Conservation (phyloP, 1,140 invertebrate genomes). For the Megalopta genalis region DNA sequence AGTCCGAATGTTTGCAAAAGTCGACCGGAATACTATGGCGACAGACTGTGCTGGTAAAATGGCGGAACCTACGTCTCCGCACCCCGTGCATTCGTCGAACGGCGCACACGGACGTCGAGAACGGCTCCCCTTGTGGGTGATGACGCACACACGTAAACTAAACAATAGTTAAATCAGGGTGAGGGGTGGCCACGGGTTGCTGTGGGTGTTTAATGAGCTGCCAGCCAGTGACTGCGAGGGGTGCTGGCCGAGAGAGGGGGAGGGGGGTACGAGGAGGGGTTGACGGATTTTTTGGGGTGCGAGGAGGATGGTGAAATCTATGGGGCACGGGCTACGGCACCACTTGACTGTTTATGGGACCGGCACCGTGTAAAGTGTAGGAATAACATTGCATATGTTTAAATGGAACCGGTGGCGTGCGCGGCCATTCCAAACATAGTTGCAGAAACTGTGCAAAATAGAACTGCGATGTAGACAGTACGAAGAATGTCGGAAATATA, state of each 20-base stretch:
- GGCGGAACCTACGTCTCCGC: conserved; percentile 22
- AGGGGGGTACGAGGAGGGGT: conserved; percentile 24
- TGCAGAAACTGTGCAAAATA: background rate
- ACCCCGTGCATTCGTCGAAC: conserved; percentile 10
- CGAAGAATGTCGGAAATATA: too few relatives aligned
- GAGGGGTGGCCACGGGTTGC: conserved; percentile 68
- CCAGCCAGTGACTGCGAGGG: conserved; percentile 67
- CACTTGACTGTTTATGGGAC: conserved; percentile 72
- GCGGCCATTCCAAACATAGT: background rate
- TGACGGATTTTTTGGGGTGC: conserved; percentile 47
- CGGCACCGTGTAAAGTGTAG: conserved; percentile 71
- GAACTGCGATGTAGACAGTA: background rate
- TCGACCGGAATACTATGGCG: background rate
- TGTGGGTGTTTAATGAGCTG: conserved; percentile 80
- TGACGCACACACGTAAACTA: conserved; percentile 55
- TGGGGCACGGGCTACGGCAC: conserved; percentile 65
- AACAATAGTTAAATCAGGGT: conserved; percentile 78
- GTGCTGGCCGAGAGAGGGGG: background rate
- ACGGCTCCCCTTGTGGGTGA: conserved; percentile 38
- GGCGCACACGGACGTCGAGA: background rate
- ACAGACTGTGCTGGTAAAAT: conserved; percentile 25
- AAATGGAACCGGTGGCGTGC: conserved; percentile 21
- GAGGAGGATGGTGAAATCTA: conserved; percentile 53
- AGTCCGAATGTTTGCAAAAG: background rate
- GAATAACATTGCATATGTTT: conserved; percentile 71